A percentile compares a stretch with the other conserved stretches of the same genome.
phyloP scores from a whole-genome alignment of 2,888 invertebrate genomes.

The Caenorhabditis auriculariae region DNA sequence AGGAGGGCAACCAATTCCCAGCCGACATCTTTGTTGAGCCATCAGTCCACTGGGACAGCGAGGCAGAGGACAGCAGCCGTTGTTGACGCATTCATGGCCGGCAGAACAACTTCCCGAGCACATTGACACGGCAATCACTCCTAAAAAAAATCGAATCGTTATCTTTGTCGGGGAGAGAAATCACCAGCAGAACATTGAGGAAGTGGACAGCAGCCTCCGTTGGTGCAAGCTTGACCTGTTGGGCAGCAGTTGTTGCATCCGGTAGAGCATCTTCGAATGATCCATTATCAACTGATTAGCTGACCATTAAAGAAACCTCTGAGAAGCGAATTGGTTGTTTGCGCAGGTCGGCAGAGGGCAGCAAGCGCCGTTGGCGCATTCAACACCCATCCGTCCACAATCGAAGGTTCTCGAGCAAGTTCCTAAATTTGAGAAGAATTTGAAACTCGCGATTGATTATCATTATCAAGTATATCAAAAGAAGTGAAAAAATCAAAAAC shows the following conservation, averaged over 20 bases:
- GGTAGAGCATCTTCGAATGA: constrained; percentile 17
- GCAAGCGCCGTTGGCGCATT: constrained; percentile 53
- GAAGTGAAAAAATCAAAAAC: too few species aligned
- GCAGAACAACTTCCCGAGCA: constrained; percentile 37
- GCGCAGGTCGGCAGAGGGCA: constrained; percentile 52
- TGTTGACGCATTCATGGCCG: constrained; percentile 50
- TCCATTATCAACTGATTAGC: not conserved
- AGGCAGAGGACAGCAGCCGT: constrained; percentile 56
- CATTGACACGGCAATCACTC: constrained; percentile 26
- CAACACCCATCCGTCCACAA: constrained; percentile 50
- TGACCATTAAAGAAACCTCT: constrained; percentile 10
- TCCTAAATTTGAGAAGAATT: constrained; percentile 8
- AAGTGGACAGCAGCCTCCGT: constrained; percentile 54
- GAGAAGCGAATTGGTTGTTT: constrained; percentile 29
- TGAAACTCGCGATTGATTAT: not conserved
- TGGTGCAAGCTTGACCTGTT: constrained; percentile 33
- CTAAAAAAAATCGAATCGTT: constrained; percentile 1
- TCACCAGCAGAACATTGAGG: constrained; percentile 46
- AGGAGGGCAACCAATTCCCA: constrained; percentile 43
- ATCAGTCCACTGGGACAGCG: constrained; percentile 50
- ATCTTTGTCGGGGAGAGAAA: not conserved
- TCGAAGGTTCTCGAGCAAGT: constrained; percentile 46
- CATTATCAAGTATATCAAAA: too few species aligned
- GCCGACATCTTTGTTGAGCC: constrained; percentile 49
- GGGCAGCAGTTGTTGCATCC: constrained; percentile 42